Evolutionary conservation across 1,140 invertebrate genomes (phyloP), one percentile per base, ranked within the genome.

Genomic region (Meloidogyne exigua): DNA sequence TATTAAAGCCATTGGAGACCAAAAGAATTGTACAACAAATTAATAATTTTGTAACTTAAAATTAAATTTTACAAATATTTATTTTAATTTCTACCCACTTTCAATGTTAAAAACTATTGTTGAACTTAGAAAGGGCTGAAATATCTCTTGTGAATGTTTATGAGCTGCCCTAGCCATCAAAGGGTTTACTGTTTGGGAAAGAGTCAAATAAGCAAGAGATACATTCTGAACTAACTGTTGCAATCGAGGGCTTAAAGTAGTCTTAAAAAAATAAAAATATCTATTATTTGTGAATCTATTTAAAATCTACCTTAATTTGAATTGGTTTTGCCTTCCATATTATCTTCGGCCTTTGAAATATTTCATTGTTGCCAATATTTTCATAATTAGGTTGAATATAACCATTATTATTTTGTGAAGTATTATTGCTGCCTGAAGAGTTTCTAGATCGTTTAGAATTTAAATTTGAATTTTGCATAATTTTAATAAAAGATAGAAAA

Each of bases 161-260:
- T 62, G 65, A 15, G 73, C 76, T 18, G 42, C 26, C 32, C 44
- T 70, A 26, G 44, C 65, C 44, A 73, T 64, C 5, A 73, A 64
- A 15, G 72, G 72, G 7, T 57, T 36, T 26, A 25, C 15, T 66
- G 78, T 75, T 71, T 81, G 79, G 15, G 78, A 69, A 39, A 80
- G 36, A 21, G 79, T 80, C 18, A 80, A 63, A 64, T 76, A 80
- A 13, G 42, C 21, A 9, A 80, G 32, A n/a, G 79, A 80, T 26
- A 68, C 57, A 44, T 82, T 80, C 68, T 80, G 79, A 57, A 80
- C 66, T 13, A 71, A 62, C 32, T 32, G 26, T 66, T 77, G 76
- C 42, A 67, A 28, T 36, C 21, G 11, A 10, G 64, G 62, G 23
- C 76, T 77, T 32, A 77, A 28, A 36, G 25, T 77, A 18, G 76